Base-by-base conservation (phyloP, 2,797 vertebrate species). In the Paratrypauchen microcephalus region DNA sequence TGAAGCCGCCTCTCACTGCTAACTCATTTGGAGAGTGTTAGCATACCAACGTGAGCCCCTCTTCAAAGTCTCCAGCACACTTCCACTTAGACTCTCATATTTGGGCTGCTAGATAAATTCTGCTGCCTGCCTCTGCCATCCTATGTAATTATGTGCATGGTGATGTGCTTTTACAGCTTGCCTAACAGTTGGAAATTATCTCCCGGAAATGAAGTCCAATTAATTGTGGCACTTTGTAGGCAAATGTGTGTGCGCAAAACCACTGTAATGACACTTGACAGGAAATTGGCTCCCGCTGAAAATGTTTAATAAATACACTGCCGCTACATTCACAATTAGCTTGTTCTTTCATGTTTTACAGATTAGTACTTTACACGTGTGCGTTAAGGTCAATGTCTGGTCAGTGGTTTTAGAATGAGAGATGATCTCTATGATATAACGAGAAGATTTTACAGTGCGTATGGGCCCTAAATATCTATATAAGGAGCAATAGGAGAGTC, bases 141-240 rank as follows among this genome's bases (percentile, higher is more conserved):
- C 86, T 82, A 82, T 91, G 88, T 93, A 94, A 94, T 94, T 93
- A 92, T 85, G 88, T 83, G 89, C 80, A 74, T 78, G 83, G 91
- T 88, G 86, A 92, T 92, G 91, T 91, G 90, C 89, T 91, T 92
- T 93, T 93, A 93, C 90, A 90, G 90, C 86, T 89, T 91, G 88
- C 87, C 90, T 92, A 91, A 92, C 90, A 89, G 91, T 89, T 83
- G 87, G 89, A 92, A 93, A 94, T 94, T 82, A 94, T 94, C 91
- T 92, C 80, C 85, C 77, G 88, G 89, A 92, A 93, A 92, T 92
- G 85, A 93, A 92, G 88, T 88, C 91, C 92, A 93, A 93, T 94
- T 93, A 94, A 92, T 93, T 92, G 89, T 92, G 89, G 84, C 88
- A 91, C 90, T 92, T 92, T 89, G 85, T 83, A 86, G 86, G 82